Conservation (phyloP, 2,797 vertebrate species). For the Sebastes iracundus region DNA sequence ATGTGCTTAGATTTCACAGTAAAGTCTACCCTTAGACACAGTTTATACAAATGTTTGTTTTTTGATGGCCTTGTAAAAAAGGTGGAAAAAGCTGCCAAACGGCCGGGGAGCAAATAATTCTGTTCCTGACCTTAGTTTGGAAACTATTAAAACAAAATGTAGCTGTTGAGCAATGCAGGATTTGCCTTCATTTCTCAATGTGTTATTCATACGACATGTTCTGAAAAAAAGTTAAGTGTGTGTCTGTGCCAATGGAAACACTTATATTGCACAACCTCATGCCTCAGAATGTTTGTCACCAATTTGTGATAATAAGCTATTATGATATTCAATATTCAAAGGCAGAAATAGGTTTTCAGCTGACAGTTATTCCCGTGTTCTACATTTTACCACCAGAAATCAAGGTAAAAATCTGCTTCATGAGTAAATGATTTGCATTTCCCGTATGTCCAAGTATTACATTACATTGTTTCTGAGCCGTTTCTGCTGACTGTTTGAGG, state of each 20-base stretch:
- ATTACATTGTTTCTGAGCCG: not conserved
- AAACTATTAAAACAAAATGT: not conserved
- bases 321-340: not conserved
- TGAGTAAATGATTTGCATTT: not conserved
- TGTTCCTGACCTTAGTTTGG: not conserved
- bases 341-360: not conserved
- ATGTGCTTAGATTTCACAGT: not conserved
- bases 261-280: not conserved
- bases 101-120: not conserved
- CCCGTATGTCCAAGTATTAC: not conserved
- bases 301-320: not conserved
- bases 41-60: not conserved
- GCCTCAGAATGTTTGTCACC: not conserved
- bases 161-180: constrained; percentile 27
- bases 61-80: not conserved
- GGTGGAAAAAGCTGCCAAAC: not conserved
- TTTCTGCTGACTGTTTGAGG: not conserved
- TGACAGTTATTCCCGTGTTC: not conserved
- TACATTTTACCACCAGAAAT: not conserved
- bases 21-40: not conserved
- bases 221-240: not conserved
- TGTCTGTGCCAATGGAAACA: not conserved
- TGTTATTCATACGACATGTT: not conserved
- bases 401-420: not conserved
- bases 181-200: constrained; percentile 44